phyloP scores from a whole-genome alignment of 2,888 invertebrate genomes.

The Cordilura impudica region DNA sequence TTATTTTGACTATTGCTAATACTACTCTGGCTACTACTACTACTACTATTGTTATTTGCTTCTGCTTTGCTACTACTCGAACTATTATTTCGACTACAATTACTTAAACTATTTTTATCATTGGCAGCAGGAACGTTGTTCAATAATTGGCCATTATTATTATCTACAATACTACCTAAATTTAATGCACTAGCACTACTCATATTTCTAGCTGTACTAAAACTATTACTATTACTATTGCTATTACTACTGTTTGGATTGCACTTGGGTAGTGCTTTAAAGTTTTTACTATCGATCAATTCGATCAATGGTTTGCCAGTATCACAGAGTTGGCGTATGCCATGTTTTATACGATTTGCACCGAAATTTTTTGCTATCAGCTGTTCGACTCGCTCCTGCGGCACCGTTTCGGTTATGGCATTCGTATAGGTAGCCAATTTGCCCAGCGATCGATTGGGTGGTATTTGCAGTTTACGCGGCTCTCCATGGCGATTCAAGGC shows the following conservation, averaged over 20 bases:
- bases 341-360: constrained; percentile 77
- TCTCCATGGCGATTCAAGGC: constrained; percentile 87
- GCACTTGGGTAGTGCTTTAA: constrained; percentile 78
- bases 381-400: constrained; percentile 79
- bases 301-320: constrained; percentile 77
- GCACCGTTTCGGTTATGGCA: constrained; percentile 82
- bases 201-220: constrained; percentile 58
- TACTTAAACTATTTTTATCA: constrained; percentile 67
- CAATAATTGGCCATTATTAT: constrained; percentile 67
- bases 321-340: constrained; percentile 78
- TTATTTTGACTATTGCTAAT: constrained; percentile 68
- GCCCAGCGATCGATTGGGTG: constrained; percentile 83
- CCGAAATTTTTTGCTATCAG: constrained; percentile 79
- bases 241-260: constrained; percentile 68
- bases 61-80: constrained; percentile 65
- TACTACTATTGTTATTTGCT: constrained; percentile 65
- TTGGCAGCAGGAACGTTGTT: constrained; percentile 71
- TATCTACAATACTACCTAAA: constrained; percentile 64
- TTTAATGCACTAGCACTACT: constrained; percentile 65
- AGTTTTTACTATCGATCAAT: constrained; percentile 76
- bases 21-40: constrained; percentile 62
- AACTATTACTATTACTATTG: constrained; percentile 65
- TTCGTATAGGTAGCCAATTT: constrained; percentile 87
- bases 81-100: constrained; percentile 61
- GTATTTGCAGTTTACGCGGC: constrained; percentile 85